Evolutionary conservation across 1,140 invertebrate genomes (phyloP).

Genomic region (Mylabris phalerata): DNA sequence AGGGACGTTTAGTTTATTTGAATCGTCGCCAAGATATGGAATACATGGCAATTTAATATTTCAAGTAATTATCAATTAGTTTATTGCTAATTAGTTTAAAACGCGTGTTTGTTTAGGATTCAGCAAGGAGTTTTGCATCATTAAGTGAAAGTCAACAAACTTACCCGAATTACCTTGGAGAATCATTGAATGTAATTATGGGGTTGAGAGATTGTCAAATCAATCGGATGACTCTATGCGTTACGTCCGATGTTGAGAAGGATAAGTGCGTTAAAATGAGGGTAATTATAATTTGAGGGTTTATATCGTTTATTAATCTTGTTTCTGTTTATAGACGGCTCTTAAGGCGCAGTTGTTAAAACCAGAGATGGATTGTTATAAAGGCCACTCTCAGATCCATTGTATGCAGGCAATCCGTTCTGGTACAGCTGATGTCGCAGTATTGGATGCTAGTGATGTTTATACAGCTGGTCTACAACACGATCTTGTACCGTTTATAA

Average conservation of each 20-base stretch:
- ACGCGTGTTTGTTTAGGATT: constrained; percentile 52
- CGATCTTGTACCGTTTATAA: constrained; percentile 77
- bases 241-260: constrained; percentile 84
- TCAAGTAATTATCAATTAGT: constrained; percentile 46
- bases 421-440: constrained; percentile 78
- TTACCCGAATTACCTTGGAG: constrained; percentile 54
- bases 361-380: constrained; percentile 81
- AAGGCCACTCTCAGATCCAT: constrained; percentile 75
- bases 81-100: constrained; percentile 10
- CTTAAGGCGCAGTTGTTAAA: constrained; percentile 80
- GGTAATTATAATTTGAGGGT: constrained; percentile 44
- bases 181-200: constrained; percentile 60
- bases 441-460: constrained; percentile 90
- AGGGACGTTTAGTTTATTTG: constrained; percentile 63
- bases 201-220: constrained; percentile 74
- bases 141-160: constrained; percentile 56
- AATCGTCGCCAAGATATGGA: constrained; percentile 61
- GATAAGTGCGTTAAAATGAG: constrained; percentile 93
- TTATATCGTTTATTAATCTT: not conserved
- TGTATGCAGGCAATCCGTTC: constrained; percentile 80
- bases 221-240: constrained; percentile 72
- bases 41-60: constrained; percentile 60
- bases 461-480: constrained; percentile 81
- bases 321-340: constrained; percentile 56
- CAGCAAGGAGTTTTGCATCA: constrained; percentile 53